A percentile compares a stretch with the other conserved stretches of the same genome.
Evolutionary conservation across 2,113 vertebrate genomes (phyloP).

Genomic region (Albula goreensis): DNA sequence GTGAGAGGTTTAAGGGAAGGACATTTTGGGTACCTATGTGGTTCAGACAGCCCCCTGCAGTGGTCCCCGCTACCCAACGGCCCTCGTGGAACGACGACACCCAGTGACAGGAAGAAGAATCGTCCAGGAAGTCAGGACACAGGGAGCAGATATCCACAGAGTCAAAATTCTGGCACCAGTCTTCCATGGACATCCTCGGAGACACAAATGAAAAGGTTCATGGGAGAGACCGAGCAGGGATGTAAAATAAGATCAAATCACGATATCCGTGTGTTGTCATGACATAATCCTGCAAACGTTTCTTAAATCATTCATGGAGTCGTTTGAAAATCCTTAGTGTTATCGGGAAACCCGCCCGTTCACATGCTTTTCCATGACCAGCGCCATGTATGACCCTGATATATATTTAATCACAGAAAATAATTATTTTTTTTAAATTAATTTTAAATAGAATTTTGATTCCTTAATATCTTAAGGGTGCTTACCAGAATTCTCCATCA

Average conservation of each 20-base stretch:
- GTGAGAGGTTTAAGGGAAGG: not conserved
- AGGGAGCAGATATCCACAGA: conserved; percentile 62
- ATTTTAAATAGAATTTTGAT: not conserved
- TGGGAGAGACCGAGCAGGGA: not conserved
- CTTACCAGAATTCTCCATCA: conserved; percentile 73
- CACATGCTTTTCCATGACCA: no score
- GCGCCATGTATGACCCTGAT: no score
- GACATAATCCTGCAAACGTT: no score
- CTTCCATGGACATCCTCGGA: conserved; percentile 63
- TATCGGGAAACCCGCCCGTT: no score
- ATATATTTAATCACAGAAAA: no score
- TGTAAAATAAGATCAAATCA: not conserved
- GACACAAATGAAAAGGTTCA: not conserved
- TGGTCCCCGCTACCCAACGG: conserved; percentile 65
- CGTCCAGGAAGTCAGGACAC: conserved; percentile 61
- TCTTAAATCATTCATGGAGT: no score
- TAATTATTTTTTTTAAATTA: no score
- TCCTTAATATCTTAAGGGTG: not conserved
- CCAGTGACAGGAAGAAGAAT: conserved; percentile 47
- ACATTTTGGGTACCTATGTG: conserved; percentile 39
- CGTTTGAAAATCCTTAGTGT: no score
- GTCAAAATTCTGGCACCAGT: conserved; percentile 50
- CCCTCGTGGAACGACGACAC: conserved; percentile 43
- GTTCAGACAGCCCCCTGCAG: conserved; percentile 61
- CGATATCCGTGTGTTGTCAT: no score